Conservation (phyloP, 2,888 invertebrate genomes). For the Eledone cirrhosa region DNA sequence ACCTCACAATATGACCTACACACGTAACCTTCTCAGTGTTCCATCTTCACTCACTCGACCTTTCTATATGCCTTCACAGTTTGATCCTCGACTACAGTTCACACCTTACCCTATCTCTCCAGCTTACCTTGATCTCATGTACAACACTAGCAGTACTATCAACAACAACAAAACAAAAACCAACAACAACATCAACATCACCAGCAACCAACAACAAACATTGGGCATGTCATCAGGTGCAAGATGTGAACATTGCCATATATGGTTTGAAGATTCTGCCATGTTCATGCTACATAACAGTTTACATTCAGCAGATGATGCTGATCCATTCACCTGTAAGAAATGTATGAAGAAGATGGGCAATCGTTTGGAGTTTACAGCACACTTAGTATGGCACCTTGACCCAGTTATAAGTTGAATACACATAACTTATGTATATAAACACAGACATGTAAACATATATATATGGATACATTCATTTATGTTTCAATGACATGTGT, state of each 20-base stretch:
- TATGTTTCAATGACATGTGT: too few species aligned
- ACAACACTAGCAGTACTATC: neutral
- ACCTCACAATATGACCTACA: conserved; percentile 4
- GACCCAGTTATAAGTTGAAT: conserved; percentile 49
- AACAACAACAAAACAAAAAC: neutral
- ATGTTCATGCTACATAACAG: conserved; percentile 53
- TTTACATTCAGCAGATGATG: conserved; percentile 49
- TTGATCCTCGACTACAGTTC: neutral
- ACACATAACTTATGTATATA: too few species aligned
- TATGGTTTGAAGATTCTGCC: conserved; percentile 43
- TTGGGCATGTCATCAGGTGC: neutral
- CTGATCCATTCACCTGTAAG: conserved; percentile 53
- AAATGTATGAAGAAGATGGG: conserved; percentile 55
- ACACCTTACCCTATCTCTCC: neutral
- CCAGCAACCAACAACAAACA: too few species aligned
- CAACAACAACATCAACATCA: too few species aligned
- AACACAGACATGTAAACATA: too few species aligned
- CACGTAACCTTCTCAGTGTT: neutral
- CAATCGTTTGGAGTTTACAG: conserved; percentile 55
- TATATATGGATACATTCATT: too few species aligned
- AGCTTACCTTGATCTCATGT: neutral
- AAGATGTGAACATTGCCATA: conserved; percentile 46
- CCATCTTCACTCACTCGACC: neutral
- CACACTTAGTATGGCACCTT: conserved; percentile 55
- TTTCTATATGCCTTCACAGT: neutral